These are phyloP conservation scores for honey bee (Apis mellifera) DNA, from an alignment of 1,140 invertebrate genomes.

Conservation along the genomic window Amel_HAv3.1 CM009943.2:5773001-5773500, in stretches of 20 bases:
- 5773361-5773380: constrained; percentile 10
- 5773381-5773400: constrained; percentile 14
- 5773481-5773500: constrained; percentile 25
- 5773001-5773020: constrained; percentile 14
- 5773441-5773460: constrained; percentile 48
- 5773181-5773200: not conserved
- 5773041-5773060: constrained; percentile 13
- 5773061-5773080: not conserved
- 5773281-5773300: not conserved
- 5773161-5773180: not conserved
- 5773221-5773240: not conserved
- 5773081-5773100: not conserved
- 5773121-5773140: no score
- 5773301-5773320: not conserved
- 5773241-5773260: no score
- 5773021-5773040: constrained; percentile 35
- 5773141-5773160: not conserved
- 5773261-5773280: no score
- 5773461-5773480: constrained; percentile 38
- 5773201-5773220: not conserved
- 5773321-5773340: no score
- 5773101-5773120: no score
- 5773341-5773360: no score
- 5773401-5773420: constrained; percentile 6
- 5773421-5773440: constrained; percentile 5